phyloP scores from a whole-genome alignment of 92 coral and sea anemone species.

The Pocillopora meandrina region DNA sequence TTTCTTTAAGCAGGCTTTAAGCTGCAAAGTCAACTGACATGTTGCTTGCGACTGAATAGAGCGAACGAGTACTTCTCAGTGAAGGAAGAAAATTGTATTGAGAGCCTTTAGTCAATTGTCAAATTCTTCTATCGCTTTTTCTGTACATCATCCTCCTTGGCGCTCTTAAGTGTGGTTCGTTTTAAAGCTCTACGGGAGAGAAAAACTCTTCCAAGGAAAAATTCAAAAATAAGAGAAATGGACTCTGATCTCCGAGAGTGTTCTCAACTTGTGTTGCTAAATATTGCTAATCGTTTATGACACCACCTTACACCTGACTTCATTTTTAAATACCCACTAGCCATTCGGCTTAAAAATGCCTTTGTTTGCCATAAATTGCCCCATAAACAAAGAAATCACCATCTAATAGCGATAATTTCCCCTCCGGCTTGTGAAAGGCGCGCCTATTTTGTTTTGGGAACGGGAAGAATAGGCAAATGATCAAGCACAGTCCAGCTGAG shows the following conservation, averaged over 20 bases:
- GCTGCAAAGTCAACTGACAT: neutral
- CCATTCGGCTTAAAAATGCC: slow-evolving; percentile 22
- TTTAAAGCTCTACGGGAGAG: neutral
- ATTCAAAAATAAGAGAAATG: neutral
- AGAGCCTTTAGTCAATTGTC: neutral
- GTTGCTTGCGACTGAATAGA: neutral
- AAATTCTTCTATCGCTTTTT: neutral
- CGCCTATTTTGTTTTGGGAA: slow-evolving; percentile 19
- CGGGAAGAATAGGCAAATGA: slow-evolving; percentile 2
- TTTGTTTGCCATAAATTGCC: slow-evolving; percentile 36
- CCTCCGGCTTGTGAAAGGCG: slow-evolving; percentile 9
- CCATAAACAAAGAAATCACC: slow-evolving; percentile 33
- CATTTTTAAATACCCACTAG: neutral
- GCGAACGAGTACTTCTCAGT: neutral
- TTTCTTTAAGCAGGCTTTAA: neutral
- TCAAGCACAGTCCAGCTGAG: neutral
- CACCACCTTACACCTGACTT: slow-evolving; percentile 20
- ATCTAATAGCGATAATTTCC: slow-evolving; percentile 37
- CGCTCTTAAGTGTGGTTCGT: neutral
- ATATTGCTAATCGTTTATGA: slow-evolving; percentile 4
- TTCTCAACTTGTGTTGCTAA: neutral
- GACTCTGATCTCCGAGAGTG: neutral
- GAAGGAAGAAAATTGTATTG: neutral
- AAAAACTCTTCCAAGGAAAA: neutral
- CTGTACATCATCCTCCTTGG: neutral